Percentiles rank a stretch among this genome's conserved stretches.
Conservation (phyloP, 2,113 vertebrate genomes). For the Malurus melanocephalus region DNA sequence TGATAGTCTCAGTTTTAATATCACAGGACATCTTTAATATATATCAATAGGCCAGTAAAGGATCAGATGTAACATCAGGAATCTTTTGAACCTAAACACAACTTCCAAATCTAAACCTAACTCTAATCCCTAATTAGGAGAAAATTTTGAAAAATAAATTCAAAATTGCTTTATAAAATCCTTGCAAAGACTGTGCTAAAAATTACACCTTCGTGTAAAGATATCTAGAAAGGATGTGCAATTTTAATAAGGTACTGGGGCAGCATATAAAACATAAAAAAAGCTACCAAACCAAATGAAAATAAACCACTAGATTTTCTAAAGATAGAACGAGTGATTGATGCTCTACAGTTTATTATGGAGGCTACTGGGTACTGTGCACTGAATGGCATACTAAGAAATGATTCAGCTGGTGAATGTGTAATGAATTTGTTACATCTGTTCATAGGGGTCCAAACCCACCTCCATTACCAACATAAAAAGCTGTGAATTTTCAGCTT, state of each 20-base stretch:
- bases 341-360: background rate
- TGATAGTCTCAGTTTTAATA: background rate
- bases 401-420: background rate
- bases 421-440: background rate
- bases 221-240: background rate
- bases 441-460: background rate
- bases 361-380: background rate
- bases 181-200: background rate
- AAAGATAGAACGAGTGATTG: background rate
- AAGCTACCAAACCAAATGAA: background rate
- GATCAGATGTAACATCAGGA: background rate
- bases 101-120: background rate
- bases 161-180: background rate
- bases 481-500: conserved; percentile 38
- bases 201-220: background rate
- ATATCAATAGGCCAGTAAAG: background rate
- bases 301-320: background rate
- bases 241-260: background rate
- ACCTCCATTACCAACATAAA: background rate
- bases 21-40: background rate
- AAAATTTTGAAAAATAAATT: background rate
- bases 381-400: background rate
- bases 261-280: background rate
- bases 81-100: background rate
- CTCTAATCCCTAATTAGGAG: background rate